These are phyloP conservation scores for Sepioteuthis lessoniana DNA, from an alignment of 2,888 invertebrate genomes.

Conservation along the genomic window DNA sequence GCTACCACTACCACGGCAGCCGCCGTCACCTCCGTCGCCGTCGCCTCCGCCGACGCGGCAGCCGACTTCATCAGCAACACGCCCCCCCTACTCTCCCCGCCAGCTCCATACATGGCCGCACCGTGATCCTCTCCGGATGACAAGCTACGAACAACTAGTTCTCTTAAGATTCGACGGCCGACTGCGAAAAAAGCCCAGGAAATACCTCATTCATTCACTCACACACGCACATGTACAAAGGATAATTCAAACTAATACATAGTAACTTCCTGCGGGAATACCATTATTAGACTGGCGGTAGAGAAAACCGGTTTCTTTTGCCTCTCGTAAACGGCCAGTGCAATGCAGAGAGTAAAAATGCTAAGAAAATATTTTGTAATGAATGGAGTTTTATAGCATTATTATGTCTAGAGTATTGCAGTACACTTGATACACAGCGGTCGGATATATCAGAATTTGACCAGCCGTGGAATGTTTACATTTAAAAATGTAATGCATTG, in stretches of 20 bases:
- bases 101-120: neutral
- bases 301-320: slow-evolving; percentile 13
- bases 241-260: slow-evolving; percentile 2
- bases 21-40: neutral
- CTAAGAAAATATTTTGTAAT: neutral
- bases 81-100: neutral
- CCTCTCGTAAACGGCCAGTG: slow-evolving; percentile 2
- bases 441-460: neutral
- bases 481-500: neutral
- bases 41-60: neutral
- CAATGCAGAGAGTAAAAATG: neutral
- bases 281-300: slow-evolving; percentile 1
- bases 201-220: neutral
- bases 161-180: neutral
- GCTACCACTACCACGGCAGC: neutral
- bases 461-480: neutral
- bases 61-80: neutral
- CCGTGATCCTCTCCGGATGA: neutral
- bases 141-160: slow-evolving; percentile 16
- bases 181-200: slow-evolving; percentile 1
- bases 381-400: neutral
- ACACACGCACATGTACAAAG: neutral
- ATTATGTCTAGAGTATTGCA: neutral
- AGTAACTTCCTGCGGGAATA: neutral
- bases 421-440: neutral